Evolutionary conservation across 2,113 vertebrate genomes (phyloP).

Genomic region (Hemibagrus wyckioides): DNA sequence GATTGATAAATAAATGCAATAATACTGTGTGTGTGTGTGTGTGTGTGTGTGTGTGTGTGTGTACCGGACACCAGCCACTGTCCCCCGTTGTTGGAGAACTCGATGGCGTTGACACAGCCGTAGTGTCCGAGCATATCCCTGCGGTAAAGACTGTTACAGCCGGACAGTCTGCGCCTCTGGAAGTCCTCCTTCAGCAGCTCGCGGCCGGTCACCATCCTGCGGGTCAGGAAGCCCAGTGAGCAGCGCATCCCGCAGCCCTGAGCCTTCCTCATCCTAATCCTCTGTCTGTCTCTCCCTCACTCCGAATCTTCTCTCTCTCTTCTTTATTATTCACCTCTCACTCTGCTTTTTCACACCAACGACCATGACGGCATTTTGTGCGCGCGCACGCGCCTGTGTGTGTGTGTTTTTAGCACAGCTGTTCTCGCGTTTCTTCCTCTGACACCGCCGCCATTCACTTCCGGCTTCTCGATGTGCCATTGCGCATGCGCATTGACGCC

Average conservation of each 20-base stretch:
- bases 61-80: constrained; percentile 97
- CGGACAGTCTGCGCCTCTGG: constrained; percentile 88
- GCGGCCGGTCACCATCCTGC: constrained; percentile 85
- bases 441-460: constrained; percentile 52
- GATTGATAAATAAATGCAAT: not conserved
- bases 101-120: constrained; percentile 98
- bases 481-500: constrained; percentile 48
- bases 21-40: not conserved
- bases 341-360: not conserved
- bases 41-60: not conserved
- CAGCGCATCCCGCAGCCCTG: constrained; percentile 89
- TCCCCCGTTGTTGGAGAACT: constrained; percentile 98
- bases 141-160: constrained; percentile 93
- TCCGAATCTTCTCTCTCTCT: constrained; percentile 46
- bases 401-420: constrained; percentile 28
- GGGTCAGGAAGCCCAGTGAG: constrained; percentile 93
- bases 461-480: constrained; percentile 48
- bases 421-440: constrained; percentile 35
- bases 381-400: not conserved
- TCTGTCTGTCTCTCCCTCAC: not conserved
- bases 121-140: constrained; percentile 96
- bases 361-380: not conserved
- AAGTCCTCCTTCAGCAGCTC: constrained; percentile 93
- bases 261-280: constrained; percentile 61
- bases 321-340: not conserved